phyloP scores from a whole-genome alignment of 2,888 invertebrate genomes.

The Cosmorhoe ocellata region DNA sequence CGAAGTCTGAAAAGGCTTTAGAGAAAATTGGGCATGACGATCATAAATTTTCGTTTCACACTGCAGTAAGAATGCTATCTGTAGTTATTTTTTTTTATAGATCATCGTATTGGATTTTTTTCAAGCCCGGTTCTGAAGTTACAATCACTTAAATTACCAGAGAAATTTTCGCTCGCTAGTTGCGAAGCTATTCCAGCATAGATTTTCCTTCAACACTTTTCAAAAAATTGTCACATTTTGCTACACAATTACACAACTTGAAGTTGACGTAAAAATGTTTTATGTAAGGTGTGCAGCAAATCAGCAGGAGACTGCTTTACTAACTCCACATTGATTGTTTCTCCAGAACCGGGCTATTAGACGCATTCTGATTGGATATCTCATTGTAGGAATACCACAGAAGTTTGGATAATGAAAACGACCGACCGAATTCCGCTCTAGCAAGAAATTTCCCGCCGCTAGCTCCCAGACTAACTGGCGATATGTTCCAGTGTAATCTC shows the following conservation, averaged over 20 bases:
- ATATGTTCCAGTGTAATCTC: constrained; percentile 84
- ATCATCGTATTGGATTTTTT: constrained; percentile 16
- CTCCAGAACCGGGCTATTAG: not conserved
- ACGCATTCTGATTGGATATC: constrained; percentile 3
- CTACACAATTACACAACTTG: no score
- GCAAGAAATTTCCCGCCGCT: constrained; percentile 84
- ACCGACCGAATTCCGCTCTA: constrained; percentile 87
- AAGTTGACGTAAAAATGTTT: no score
- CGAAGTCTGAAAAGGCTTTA: constrained; percentile 94
- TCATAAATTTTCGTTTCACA: constrained; percentile 80
- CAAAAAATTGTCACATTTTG: no score
- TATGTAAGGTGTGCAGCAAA: no score
- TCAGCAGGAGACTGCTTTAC: no score
- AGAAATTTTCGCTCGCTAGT: no score
- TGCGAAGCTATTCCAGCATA: no score
- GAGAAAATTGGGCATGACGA: constrained; percentile 94
- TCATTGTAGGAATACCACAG: constrained; percentile 88
- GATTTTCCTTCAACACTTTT: no score
- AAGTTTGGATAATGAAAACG: constrained; percentile 91
- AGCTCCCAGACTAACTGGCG: constrained; percentile 76
- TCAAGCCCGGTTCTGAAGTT: constrained; percentile 7
- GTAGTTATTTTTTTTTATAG: constrained; percentile 66
- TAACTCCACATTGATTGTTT: constrained; percentile 7
- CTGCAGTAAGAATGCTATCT: constrained; percentile 85
- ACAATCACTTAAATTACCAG: constrained; percentile 8